Evolutionary conservation across 2,888 invertebrate genomes (phyloP), one percentile per base, ranked within the genome.

Genomic region (Limnephilus auricula): DNA sequence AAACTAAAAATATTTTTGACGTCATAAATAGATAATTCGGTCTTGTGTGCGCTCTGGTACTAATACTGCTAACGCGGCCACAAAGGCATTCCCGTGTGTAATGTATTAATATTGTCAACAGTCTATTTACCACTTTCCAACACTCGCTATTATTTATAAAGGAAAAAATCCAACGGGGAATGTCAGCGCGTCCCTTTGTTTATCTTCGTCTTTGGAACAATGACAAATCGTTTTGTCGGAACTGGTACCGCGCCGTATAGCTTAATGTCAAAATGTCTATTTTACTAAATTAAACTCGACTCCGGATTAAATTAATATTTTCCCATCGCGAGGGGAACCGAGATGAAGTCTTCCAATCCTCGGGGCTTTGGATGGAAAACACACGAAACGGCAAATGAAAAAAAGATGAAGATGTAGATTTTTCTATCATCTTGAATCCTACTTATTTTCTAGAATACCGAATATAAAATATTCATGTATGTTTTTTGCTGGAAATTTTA

Each of bases 211-310:
- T 15, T 65, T 30, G 89, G 80, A 90, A 91, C 88, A 91, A 89
- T 82, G 91, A 92, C 89, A 90, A 92, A 92, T 92, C 84, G 92
- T 83, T 92, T 92, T 91, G 91, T 91, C 91, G 90, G 91, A 92
- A 92, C 83, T 89, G 88, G 88, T 89, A 87, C 82, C 80, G 31
- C 88, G 91, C 86, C 84, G 80, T 87, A 92, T 92, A 89, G 92
- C 92, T 92, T 92, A 89, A 90, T 87, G 92, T 90, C 92, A 92
- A 91, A 87, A 80, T 32, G 89, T 90, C 92, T 91, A 86, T 91
- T 85, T 91, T 85, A 89, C 90, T 91, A 91, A 86, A 91, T 90
- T 92, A 85, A 90, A 90, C 89, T 87, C 87, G 13, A 40, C 32
- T 80, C 37, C 32, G 45, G 88, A 90, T 90, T 83, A 86, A 90